A percentile compares a stretch with the other conserved stretches of the same genome.
Conservation (phyloP, 2,888 invertebrate species). For the Seira musarum region DNA sequence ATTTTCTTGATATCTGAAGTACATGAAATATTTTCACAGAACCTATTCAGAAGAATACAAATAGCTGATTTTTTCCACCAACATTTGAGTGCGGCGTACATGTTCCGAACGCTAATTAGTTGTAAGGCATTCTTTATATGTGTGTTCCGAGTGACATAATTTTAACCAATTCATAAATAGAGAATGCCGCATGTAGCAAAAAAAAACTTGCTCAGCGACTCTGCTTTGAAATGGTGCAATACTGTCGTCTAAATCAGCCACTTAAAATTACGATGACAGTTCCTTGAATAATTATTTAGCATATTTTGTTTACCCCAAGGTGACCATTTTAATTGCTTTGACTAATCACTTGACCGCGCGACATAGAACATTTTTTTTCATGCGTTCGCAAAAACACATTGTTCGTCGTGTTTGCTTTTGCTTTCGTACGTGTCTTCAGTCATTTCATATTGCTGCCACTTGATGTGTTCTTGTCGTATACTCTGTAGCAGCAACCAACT, state of each 20-base stretch:
- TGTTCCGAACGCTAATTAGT: too few species aligned
- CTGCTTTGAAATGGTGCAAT: not conserved
- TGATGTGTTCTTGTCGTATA: not conserved
- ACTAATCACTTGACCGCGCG: constrained; percentile 27
- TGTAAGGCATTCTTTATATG: too few species aligned
- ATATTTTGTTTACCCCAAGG: constrained; percentile 38
- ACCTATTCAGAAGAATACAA: too few species aligned
- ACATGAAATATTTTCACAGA: too few species aligned
- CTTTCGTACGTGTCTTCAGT: not conserved
- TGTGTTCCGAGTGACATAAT: too few species aligned
- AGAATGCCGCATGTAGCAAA: too few species aligned
- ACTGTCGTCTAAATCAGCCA: constrained; percentile 5
- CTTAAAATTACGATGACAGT: constrained; percentile 18
- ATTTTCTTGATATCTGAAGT: too few species aligned
- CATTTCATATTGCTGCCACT: not conserved
- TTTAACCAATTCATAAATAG: too few species aligned
- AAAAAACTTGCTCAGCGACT: not conserved
- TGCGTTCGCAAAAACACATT: too few species aligned
- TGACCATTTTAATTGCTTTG: constrained; percentile 51
- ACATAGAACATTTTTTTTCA: too few species aligned
- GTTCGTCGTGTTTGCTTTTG: not conserved
- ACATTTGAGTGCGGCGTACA: too few species aligned
- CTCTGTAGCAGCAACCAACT: not conserved
- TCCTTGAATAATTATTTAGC: constrained; percentile 47
- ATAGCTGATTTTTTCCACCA: too few species aligned